Percentiles rank a stretch among this genome's conserved stretches.
Conservation (phyloP, 1,140 invertebrate species). For the Marisa cornuarietis region DNA sequence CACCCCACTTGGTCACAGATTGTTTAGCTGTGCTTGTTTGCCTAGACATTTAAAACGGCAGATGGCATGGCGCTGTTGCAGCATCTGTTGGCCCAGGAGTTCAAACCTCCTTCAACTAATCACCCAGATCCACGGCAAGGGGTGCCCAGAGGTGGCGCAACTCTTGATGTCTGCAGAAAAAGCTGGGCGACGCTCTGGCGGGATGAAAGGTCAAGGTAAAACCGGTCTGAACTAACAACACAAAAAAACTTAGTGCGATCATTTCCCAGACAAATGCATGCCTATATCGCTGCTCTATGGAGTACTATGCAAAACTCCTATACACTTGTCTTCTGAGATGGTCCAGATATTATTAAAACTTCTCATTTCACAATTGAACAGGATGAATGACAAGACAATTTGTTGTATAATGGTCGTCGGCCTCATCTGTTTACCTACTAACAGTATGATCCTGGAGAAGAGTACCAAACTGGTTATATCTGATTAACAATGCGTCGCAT, state of each 20-base stretch:
- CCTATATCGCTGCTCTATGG: not conserved
- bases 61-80: conserved; percentile 2
- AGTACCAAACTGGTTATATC: no score
- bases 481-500: no score
- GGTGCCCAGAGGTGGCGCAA: not conserved
- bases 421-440: no score
- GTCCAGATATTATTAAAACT: no score
- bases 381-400: no score
- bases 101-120: conserved; percentile 5
- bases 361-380: no score
- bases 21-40: conserved; percentile 16
- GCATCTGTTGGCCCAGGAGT: conserved; percentile 15
- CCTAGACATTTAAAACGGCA: conserved; percentile 10
- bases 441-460: no score
- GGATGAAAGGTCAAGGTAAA: not conserved
- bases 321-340: no score
- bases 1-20: conserved; percentile 13
- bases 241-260: not conserved
- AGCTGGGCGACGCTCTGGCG: not conserved
- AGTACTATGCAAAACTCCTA: no score
- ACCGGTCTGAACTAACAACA: not conserved
- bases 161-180: not conserved
- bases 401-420: no score
- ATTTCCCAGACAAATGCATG: not conserved
- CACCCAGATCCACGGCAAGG: not conserved